Evolutionary conservation across 2,797 vertebrate species (phyloP), one percentile per base, ranked within the genome.

Genomic region (Acanthiza pusilla): DNA sequence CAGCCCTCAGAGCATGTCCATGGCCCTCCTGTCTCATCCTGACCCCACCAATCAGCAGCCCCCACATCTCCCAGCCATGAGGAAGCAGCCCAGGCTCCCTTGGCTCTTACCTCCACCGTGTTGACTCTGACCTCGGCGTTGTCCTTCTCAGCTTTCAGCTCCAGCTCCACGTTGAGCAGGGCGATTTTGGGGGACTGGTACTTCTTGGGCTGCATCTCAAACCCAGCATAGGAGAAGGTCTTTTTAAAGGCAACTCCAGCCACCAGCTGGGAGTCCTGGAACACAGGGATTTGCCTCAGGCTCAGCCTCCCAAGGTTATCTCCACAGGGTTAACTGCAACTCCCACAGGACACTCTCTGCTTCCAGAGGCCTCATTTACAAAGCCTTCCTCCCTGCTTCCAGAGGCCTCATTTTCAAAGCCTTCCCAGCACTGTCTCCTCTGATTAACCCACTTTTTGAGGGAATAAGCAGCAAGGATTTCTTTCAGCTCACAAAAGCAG

Each of bases 151-250:
- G 99, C 99, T 96, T 99, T 99, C 72, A 99, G 98, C 96, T 99
- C 99, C 60, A 99, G 98, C 97, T 99, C 99, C 53, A 99, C 98
- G 3, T 99, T 99, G 78, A 99, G 98, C 94, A 99, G 95, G 19
- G 99, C 99, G 0, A 99, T 99, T 96, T 96, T 99, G 62, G 98
- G 99, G 13, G 97, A 97, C 22, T 98, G 97, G 16, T 99, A 99
- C 68, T 98, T 98, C 96, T 99, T 99, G 67, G 99, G 99, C 95
- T 99, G 99, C 99, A 99, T 99, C 97, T 99, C 99, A 95, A 99
- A 99, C 1, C 99, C 99, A 9, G 99, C 99, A 0, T 99, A 99
- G 42, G 99, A 99, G 96, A 99, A 99, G 3, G 99, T 99, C 97
- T 99, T 99, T 98, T 99, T 99, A 93, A 99, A 99, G 8, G 99